phyloP scores from a whole-genome alignment of 2,888 invertebrate genomes.

The Scrobipalpa atriplicella region DNA sequence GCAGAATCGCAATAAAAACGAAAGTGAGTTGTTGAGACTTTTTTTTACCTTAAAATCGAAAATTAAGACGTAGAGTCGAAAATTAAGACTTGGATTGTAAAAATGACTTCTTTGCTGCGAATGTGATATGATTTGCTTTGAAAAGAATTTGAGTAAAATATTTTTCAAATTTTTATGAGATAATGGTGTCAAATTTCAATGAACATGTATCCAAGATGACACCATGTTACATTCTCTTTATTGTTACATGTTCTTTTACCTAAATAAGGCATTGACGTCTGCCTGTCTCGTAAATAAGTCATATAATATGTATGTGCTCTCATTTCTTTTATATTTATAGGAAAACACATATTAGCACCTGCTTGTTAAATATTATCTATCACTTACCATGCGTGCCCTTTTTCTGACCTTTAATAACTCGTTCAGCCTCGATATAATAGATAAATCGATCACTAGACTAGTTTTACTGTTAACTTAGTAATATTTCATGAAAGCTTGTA shows the following conservation, averaged over 20 bases:
- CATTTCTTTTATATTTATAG: too few species aligned
- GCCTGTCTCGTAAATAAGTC: too few species aligned
- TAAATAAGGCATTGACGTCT: too few species aligned
- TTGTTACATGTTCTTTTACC: too few species aligned
- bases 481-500: neutral
- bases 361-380: neutral
- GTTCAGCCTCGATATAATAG: neutral
- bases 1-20: slow-evolving; percentile 29
- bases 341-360: too few species aligned
- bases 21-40: slow-evolving; percentile 22
- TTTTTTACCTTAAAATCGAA: slow-evolving; percentile 20
- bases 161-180: too few species aligned
- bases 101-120: neutral
- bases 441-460: neutral
- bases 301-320: too few species aligned
- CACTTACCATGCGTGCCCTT: slow-evolving; percentile 17
- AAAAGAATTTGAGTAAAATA: too few species aligned
- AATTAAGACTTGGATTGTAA: neutral
- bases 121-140: too few species aligned
- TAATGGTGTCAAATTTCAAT: too few species aligned
- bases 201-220: too few species aligned
- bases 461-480: neutral
- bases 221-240: too few species aligned
- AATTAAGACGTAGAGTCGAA: slow-evolving; percentile 27
- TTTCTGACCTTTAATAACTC: slow-evolving; percentile 14